A percentile compares a stretch with the other conserved stretches of the same genome.
Conservation (phyloP, 2,888 invertebrate species). For the Saturnia pavonia region DNA sequence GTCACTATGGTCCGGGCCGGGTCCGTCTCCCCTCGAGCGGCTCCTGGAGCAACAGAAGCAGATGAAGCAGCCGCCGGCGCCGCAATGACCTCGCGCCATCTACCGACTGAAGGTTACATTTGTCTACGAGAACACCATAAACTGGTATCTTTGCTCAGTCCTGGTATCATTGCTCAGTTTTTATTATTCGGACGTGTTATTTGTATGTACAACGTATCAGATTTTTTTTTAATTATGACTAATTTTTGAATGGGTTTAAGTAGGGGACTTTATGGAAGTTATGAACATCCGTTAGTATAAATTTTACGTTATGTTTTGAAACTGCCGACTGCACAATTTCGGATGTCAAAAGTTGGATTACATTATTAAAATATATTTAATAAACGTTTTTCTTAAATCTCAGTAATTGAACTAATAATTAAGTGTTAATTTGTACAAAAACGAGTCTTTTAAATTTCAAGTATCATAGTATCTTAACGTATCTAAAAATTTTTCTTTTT, state of each 20-base stretch:
- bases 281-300: background rate
- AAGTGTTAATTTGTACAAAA: background rate
- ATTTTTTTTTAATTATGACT: background rate
- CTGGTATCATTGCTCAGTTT: slow-evolving; percentile 7
- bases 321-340: no score
- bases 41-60: slow-evolving; percentile 91
- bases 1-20: slow-evolving; percentile 89
- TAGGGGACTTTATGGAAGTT: background rate
- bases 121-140: background rate
- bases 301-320: no score
- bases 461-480: no score
- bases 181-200: background rate
- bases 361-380: no score
- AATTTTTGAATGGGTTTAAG: background rate
- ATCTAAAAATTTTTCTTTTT: no score
- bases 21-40: slow-evolving; percentile 90
- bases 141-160: slow-evolving; percentile 5
- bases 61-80: slow-evolving; percentile 64
- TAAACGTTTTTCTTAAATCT: no score
- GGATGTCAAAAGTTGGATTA: no score
- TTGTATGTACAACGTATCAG: background rate
- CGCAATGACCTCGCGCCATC: slow-evolving; percentile 49
- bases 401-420: no score
- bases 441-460: background rate
- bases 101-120: slow-evolving; percentile 4